Base-by-base conservation (phyloP, 2,888 invertebrate genomes). In the Dinocampus coccinellae region DNA sequence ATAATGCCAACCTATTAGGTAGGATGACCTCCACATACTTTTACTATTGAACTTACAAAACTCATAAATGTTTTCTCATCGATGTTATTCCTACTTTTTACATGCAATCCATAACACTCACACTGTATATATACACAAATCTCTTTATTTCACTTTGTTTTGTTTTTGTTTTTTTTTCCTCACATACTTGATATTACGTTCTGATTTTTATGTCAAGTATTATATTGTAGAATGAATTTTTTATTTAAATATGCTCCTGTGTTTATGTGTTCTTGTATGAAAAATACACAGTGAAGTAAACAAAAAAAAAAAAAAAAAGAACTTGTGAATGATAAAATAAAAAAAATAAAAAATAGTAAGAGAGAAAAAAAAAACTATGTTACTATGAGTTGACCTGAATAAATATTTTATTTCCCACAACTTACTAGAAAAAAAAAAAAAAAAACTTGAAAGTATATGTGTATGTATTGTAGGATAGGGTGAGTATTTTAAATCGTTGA, bases 1-100 rank as follows among this genome's bases (percentile, higher is more conserved):
- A 80, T 73, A 79, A 75, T 75, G 76, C 76, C 76, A 63, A 47
- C 73, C 47, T 67, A 63, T 70, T 73, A 69, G 58, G 57, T 62
- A 63, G 69, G n/a, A 58, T 62, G 62, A 62, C 67, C 61, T 67
- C 52, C 7, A 58, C 33, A 39, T 6, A 39, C 57, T 22, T 16
- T 57, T 42, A 10, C 24, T 16, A 20, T 16, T 47, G 22, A 36
- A 29, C 33, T 42, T 58, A 16, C n/a, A 42, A 20, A 36, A 47
- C 24, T 16, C 63, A 26, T 33, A 13, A 24, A 70, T 57, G 55
- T 57, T 36, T 16, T 61, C 26, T 55, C 57, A 52, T 64, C 53
- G 71, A 72, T 68, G 62, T 63, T 66, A 52, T 42, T 57, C 65
- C 34, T 57, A 29, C 52, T 55, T 33, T 60, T 24, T 52, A 29